A percentile compares a stretch with the other conserved stretches of the same genome.
Evolutionary conservation across 2,113 vertebrate species (phyloP).

Genomic region (Trogon surrucura): DNA sequence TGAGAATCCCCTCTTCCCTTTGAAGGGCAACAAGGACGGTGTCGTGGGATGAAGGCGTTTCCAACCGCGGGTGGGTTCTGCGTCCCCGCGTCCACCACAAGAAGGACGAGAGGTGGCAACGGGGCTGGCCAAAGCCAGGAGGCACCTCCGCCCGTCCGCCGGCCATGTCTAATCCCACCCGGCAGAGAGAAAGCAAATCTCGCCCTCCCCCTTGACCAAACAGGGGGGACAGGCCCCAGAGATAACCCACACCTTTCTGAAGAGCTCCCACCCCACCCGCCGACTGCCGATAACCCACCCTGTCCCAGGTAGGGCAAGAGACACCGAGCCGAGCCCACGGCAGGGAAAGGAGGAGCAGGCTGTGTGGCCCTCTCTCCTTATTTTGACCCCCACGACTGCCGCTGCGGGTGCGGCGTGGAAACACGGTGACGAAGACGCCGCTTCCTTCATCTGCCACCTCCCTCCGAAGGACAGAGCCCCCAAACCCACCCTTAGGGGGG

Average conservation of each 20-base stretch:
- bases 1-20: not conserved
- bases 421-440: rapidly evolving
- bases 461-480: not conserved
- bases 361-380: not conserved
- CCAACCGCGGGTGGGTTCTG: not conserved
- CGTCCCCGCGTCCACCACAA: rapidly evolving
- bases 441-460: not conserved
- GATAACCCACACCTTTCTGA: not conserved
- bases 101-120: not conserved
- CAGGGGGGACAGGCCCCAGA: not conserved
- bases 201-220: not conserved
- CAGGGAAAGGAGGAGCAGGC: not conserved
- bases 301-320: not conserved
- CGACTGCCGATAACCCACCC: not conserved
- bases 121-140: not conserved
- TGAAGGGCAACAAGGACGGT: not conserved
- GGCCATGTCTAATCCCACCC: too few species aligned
- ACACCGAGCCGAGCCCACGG: rapidly evolving
- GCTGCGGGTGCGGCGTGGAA: rapidly evolving
- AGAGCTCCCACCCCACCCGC: not conserved
- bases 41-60: not conserved
- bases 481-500: not conserved
- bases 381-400: not conserved
- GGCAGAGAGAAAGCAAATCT: not conserved
- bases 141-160: rapidly evolving